A percentile compares a stretch with the other conserved stretches of the same genome.
phyloP scores from a whole-genome alignment of 2,113 vertebrate genomes.

The Cercocebus atys region DNA sequence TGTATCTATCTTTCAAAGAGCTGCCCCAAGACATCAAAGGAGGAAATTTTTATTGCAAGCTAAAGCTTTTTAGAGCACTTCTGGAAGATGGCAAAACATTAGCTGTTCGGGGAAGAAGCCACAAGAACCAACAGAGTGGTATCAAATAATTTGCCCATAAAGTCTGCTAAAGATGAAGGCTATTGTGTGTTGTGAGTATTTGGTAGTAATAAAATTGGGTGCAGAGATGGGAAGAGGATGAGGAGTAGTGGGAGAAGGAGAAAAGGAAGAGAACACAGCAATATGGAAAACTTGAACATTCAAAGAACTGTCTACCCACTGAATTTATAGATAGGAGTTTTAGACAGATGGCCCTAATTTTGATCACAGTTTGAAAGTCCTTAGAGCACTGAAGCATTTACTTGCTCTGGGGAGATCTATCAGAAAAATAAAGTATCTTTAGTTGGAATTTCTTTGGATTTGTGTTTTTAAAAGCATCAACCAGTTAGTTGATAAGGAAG shows the following conservation, averaged over 20 bases:
- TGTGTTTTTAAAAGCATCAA: conserved; percentile 26
- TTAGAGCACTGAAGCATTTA: conserved; percentile 27
- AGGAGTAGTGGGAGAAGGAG: background rate
- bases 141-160: background rate
- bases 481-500: background rate
- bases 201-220: background rate
- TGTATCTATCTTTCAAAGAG: background rate
- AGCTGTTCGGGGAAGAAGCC: background rate
- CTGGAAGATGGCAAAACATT: background rate
- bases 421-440: conserved; percentile 48
- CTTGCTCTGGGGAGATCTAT: conserved; percentile 29
- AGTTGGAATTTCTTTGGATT: conserved; percentile 26
- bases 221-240: background rate
- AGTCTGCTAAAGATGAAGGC: background rate
- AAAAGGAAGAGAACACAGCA: background rate
- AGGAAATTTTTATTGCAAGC: background rate
- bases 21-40: background rate
- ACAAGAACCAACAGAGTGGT: background rate
- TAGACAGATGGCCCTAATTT: conserved; percentile 23
- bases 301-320: background rate
- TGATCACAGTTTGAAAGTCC: conserved; percentile 49
- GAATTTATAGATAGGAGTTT: background rate
- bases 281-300: background rate
- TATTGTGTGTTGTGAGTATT: background rate
- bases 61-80: background rate